Base-by-base conservation (phyloP, 53 echinoderm and acorn worm species). In the Hippasteria phrygiana region DNA sequence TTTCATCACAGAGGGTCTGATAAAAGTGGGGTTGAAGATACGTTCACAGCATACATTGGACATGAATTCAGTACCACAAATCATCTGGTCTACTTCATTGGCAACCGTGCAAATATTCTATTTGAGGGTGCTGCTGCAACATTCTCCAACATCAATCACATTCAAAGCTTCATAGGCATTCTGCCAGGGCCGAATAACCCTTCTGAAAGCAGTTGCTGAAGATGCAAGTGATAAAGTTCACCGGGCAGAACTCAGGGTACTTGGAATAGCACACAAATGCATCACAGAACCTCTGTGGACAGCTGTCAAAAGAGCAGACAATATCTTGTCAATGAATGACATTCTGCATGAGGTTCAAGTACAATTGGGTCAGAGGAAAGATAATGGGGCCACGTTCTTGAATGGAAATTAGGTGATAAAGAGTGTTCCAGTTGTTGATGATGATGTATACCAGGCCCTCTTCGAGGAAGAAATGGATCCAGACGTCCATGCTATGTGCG, bases 1-100 rank as follows among this genome's bases (percentile, higher is more conserved):
- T 91, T 91, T 22, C 88, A 90, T 37, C 90, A 90, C 33, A 11
- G 84, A 13, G 90, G 90, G 2, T 90, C 59, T 0, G 84, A 90
- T 62, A 54, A 85, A 18, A 74, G 74, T 6, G 90, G 90, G 9
- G 90, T 83, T 13, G 90, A 90, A 27, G 90, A 90, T 45, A 72
- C 37, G 18, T 90, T 90, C 59, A 46, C 62, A 1, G 34, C 31
- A 5, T 90, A 36, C 56, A 20, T 91, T 11, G n/a, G 33, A 4
- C 65, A 47, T 1, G 77, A 87, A 36, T 87, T 36, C 50, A 55
- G 65, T 12, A 40, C 6, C 5, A 12, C 64, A 32, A 88, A 88
- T 32, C 66, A 77, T 8, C 17, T 91, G 1, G 87, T 87, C 1
- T 16, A 91, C 41, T 91, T 69, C 35, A 28, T 91, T 33, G 91